Evolutionary conservation across 2,113 vertebrate species (phyloP), one percentile per base, ranked within the genome.

Genomic region (Laterallus jamaicensis): DNA sequence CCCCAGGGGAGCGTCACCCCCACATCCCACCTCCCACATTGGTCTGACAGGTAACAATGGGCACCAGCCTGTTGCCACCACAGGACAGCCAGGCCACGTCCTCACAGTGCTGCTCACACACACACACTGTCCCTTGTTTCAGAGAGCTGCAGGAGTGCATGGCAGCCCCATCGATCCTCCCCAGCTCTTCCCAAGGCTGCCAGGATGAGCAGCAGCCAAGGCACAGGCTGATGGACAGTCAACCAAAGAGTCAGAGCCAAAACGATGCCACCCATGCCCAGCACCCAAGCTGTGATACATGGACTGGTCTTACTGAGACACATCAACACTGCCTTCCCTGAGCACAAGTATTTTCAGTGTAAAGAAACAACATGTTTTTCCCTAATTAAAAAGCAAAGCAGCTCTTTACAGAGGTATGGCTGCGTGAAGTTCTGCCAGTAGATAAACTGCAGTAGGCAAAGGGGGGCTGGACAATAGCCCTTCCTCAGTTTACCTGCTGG

Each of bases 401-500:
- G 26, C 54, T 69, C 59, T 26, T 49, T 24, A 58, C 26, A 59
- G 77, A 58, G 47, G 40, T 21, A 49, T 1, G 9, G 9, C 56
- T 1, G 6, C 1, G 0, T 35, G 40, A 81, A 74, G 60, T 55
- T 86, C 55, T 58, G 76, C 58, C 4, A 2, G 50, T 83, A 81
- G 55, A 86, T 31, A 91, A 82, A 91, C 37, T 0, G 0, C 73
- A 81, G 89, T 0, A 49, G 58, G 32, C 11, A 0, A 93, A 35
- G 29, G 68, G 35, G 1, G 3, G 73, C 18, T 0, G 6, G 78
- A 88, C 82, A 94, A 89, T 35, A 87, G 70, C 39, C 18, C 29
- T 95, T 82, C 95, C 95, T 86, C 85, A 82, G 92, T 96, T 97
- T 97, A 97, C 96, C 96, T 97, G 95, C 92, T 93, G 93, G 78